Evolutionary conservation across 2,113 vertebrate genomes (phyloP), one percentile per base, ranked within the genome.

Genomic region (Isurus oxyrinchus): DNA sequence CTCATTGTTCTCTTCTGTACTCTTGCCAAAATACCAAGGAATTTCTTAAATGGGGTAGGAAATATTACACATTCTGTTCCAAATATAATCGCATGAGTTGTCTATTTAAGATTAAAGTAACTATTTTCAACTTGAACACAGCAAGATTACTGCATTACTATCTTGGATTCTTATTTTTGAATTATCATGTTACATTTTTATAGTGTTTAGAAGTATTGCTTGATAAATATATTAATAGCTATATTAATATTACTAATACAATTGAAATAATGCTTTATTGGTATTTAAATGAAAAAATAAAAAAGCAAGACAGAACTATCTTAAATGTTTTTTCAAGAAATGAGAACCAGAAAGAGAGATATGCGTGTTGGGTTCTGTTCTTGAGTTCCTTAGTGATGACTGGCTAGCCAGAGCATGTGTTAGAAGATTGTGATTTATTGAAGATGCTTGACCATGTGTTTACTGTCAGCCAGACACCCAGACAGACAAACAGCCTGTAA

Each of bases 391-490:
- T 97, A 86, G 96, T 96, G 96, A 35, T 96, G 61, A 96, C 96
- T 97, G 97, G 96, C 97, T 72, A 55, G 93, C 67, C 63, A 86
- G 76, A 86, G 72, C 67, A 96, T 96, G 96, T 97, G 96, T 86
- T 95, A 94, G 97, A 96, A 96, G 93, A 96, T 94, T 96, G 97
- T 97, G 97, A 97, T 97, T 97, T 97, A 97, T 97, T 96, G 96
- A 96, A 53, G 97, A 97, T 96, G 96, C 96, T 97, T 97, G 97
- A 97, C 96, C 97, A 97, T 97, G 97, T 97, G 97, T 97, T 97
- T 98, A 97, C 97, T 98, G 97, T 97, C 97, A 97, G 97, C 96
- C 96, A 97, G 97, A 97, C 97, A 97, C 97, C 96, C 97, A 97
- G 69, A 97, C 97, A 96, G 96, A 97, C 96, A 97, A 97, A 97